A percentile compares a stretch with the other conserved stretches of the same genome.
These are phyloP conservation scores for Otus sunia DNA, from an alignment of 2,113 vertebrate genomes.

Conservation along the genomic window DNA sequence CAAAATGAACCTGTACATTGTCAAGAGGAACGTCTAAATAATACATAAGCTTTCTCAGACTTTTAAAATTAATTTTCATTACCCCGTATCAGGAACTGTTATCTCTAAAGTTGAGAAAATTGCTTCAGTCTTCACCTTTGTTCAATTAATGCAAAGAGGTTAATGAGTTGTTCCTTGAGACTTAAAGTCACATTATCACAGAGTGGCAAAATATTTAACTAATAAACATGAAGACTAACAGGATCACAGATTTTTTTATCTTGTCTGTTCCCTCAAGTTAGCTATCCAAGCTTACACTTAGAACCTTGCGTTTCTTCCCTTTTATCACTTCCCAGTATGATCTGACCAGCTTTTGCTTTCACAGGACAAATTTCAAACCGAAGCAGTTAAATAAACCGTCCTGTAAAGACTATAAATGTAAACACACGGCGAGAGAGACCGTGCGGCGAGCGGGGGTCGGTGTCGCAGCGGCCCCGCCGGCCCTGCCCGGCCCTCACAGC, in stretches of 20 bases:
- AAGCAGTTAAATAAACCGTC: neutral
- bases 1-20: neutral
- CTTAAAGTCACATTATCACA: neutral
- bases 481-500: neutral
- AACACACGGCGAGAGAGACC: fast-evolving
- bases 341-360: neutral
- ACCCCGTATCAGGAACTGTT: neutral
- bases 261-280: neutral
- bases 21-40: neutral
- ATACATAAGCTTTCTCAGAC: neutral
- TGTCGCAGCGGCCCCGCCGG: neutral
- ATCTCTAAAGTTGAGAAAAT: neutral
- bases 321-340: neutral
- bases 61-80: neutral
- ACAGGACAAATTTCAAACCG: fast-evolving
- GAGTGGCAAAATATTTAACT: neutral
- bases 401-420: fast-evolving
- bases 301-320: too few species aligned
- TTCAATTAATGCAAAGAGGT: neutral
- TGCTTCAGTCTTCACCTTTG: neutral
- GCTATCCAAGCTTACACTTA: neutral
- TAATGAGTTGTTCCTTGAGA: neutral
- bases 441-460: fast-evolving
- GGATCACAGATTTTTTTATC: neutral
- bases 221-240: neutral